Evolutionary conservation across 2,113 vertebrate species (phyloP).

Genomic region (Plotosus lineatus): DNA sequence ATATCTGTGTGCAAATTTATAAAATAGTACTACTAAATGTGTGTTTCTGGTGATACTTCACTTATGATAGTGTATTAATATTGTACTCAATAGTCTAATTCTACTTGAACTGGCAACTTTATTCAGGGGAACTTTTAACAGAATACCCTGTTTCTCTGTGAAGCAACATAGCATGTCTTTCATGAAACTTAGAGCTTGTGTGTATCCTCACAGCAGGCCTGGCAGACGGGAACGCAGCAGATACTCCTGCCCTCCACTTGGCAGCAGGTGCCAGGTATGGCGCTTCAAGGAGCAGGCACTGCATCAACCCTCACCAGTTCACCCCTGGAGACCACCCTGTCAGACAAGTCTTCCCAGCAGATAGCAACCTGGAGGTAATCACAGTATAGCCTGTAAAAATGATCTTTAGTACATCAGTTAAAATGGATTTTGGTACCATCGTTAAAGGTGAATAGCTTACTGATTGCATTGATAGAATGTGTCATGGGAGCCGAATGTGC

Average conservation of each 20-base stretch:
- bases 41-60: not conserved
- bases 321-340: constrained; percentile 74
- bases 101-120: not conserved
- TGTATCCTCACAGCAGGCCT: constrained; percentile 83
- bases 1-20: not conserved
- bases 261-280: constrained; percentile 95
- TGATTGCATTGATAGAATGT: not conserved
- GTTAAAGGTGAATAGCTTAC: not conserved
- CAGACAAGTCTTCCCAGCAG: constrained; percentile 80
- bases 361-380: constrained; percentile 88
- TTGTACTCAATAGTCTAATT: too few species aligned
- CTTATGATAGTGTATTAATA: too few species aligned
- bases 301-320: constrained; percentile 81
- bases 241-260: constrained; percentile 94
- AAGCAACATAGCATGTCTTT: not conserved
- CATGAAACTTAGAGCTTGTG: constrained; percentile 13
- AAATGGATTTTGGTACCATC: not conserved
- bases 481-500: not conserved
- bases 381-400: not conserved
- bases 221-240: constrained; percentile 95
- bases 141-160: not conserved
- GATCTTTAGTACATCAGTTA: not conserved
- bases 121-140: constrained; percentile 2
- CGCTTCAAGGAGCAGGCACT: constrained; percentile 83
- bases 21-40: not conserved